Percentiles rank a stretch among this genome's conserved stretches.
Evolutionary conservation across 2,888 invertebrate species (phyloP).

Genomic region (Omphaloscelis lunosa): DNA sequence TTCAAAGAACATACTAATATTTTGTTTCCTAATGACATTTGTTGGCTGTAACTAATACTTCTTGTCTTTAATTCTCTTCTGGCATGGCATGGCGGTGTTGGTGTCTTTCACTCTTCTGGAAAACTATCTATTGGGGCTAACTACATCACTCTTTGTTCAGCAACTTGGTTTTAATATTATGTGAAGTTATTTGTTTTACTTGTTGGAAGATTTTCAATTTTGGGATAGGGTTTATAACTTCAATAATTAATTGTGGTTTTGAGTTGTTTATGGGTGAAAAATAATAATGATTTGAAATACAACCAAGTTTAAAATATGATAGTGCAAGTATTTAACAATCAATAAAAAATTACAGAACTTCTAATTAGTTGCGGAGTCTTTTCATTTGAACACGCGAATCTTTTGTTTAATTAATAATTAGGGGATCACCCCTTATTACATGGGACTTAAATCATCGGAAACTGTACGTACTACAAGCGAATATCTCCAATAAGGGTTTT

Average conservation of each 20-base stretch:
- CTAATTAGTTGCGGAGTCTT: not conserved
- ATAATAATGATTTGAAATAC: not conserved
- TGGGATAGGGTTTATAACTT: constrained; percentile 28
- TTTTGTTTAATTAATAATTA: no score
- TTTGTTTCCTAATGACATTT: constrained; percentile 39
- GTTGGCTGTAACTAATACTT: constrained; percentile 55
- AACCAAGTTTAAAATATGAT: not conserved
- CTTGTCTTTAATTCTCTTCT: constrained; percentile 35
- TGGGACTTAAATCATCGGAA: not conserved
- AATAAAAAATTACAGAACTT: no score
- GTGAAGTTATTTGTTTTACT: not conserved
- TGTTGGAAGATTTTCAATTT: not conserved
- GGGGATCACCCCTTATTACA: not conserved
- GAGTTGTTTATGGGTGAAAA: constrained; percentile 29
- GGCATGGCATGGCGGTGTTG: constrained; percentile 79
- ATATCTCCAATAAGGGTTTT: not conserved
- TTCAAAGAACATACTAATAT: constrained; percentile 34
- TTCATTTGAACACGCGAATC: not conserved
- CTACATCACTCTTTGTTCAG: constrained; percentile 23
- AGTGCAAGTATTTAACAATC: no score
- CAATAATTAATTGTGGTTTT: constrained; percentile 10
- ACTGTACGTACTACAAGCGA: not conserved
- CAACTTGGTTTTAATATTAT: constrained; percentile 15
- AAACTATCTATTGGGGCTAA: constrained; percentile 31
- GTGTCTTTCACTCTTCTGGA: constrained; percentile 61